Evolutionary conservation across 2,888 invertebrate genomes (phyloP).

Genomic region (Rhaphigaster nebulosa): DNA sequence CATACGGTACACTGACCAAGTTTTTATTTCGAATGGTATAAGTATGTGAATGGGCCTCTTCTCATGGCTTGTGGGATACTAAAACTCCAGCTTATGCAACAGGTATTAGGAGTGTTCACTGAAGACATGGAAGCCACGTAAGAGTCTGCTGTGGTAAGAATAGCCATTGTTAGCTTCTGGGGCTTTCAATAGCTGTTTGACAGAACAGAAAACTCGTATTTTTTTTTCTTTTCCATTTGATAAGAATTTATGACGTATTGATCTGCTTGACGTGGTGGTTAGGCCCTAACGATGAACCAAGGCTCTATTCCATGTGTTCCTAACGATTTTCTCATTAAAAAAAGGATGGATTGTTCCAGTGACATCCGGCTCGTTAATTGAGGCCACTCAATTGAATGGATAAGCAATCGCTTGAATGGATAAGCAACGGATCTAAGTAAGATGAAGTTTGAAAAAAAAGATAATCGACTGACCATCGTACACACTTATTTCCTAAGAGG

Average conservation of each 20-base stretch:
- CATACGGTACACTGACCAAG: not conserved
- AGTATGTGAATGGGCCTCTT: not conserved
- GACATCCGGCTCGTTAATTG: not conserved
- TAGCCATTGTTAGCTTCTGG: not conserved
- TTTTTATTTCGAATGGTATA: not conserved
- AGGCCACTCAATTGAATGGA: not conserved
- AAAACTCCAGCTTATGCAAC: not conserved
- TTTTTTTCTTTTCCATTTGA: not conserved
- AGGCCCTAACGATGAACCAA: not conserved
- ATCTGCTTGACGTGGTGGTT: not conserved
- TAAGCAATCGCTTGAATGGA: not conserved
- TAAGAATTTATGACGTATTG: not conserved
- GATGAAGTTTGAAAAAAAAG: not conserved
- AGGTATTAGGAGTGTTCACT: not conserved
- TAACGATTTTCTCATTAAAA: not conserved
- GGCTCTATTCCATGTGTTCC: not conserved
- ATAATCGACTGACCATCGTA: not conserved
- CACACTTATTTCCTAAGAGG: not conserved
- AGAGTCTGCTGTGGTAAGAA: conserved; percentile 11
- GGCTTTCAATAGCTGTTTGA: not conserved
- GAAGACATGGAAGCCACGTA: conserved; percentile 17
- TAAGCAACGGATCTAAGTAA: not conserved
- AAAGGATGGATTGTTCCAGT: not conserved
- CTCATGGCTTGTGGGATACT: not conserved
- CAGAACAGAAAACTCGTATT: not conserved